Evolutionary conservation across 2,888 invertebrate genomes (phyloP).

Genomic region (Candidula unifasciata): DNA sequence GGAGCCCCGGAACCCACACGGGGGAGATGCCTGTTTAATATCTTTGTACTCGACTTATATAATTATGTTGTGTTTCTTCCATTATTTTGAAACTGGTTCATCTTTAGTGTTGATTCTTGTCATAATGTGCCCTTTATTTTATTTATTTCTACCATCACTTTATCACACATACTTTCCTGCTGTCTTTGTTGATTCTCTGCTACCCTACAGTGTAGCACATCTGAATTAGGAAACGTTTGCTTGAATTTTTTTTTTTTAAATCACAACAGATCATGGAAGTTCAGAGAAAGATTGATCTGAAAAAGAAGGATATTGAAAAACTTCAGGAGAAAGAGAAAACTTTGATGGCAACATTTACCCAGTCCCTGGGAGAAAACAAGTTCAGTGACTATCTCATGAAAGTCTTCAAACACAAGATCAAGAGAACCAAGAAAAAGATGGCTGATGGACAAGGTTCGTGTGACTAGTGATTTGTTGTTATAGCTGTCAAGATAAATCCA

Average conservation of each 20-base stretch:
- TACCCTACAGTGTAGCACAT: not conserved
- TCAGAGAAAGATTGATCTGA: slow-evolving; percentile 74
- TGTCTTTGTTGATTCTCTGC: too few species aligned
- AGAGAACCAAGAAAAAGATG: slow-evolving; percentile 83
- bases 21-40: too few species aligned
- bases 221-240: not conserved
- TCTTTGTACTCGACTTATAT: too few species aligned
- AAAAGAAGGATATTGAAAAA: slow-evolving; percentile 78
- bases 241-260: not conserved
- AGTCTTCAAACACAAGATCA: slow-evolving; percentile 90
- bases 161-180: too few species aligned
- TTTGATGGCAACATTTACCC: slow-evolving; percentile 69
- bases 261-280: slow-evolving; percentile 71
- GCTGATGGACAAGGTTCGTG: slow-evolving; percentile 79
- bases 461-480: too few species aligned
- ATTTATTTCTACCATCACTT: too few species aligned
- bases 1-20: too few species aligned
- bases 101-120: too few species aligned
- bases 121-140: too few species aligned
- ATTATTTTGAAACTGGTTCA: too few species aligned
- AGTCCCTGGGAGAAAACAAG: slow-evolving; percentile 81
- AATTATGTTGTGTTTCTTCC: too few species aligned
- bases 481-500: not conserved
- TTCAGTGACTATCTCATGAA: slow-evolving; percentile 87
- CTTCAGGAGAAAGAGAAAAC: slow-evolving; percentile 74